Evolutionary conservation across 2,888 invertebrate species (phyloP), one percentile per base, ranked within the genome.

Genomic region (Cantharis nigra): DNA sequence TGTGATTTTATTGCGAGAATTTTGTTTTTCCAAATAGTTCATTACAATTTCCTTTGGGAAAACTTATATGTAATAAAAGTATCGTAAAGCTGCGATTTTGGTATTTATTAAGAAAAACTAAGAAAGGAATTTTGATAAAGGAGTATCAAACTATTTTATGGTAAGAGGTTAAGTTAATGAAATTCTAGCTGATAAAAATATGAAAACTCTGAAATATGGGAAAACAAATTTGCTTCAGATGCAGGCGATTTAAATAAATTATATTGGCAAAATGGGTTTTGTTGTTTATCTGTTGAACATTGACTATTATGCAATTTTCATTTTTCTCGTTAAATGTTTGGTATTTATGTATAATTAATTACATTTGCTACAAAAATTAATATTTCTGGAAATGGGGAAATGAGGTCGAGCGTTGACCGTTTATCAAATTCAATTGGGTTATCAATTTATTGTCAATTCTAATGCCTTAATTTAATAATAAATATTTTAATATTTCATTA

Each of bases 391-490:
- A 73, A 77, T 67, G 70, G 63, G 73, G 70, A 77, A 77, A 74
- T 62, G 63, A 70, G 77, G 77, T 77, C 77, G 77, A 77, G 77
- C 77, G 77, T 73, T 77, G 77, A 77, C 77, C 77, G 77, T 71
- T 78, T 76, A 78, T 78, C 78, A 69, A 16, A 69, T 70, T 73
- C 78, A 76, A 77, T 74, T 78, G 78, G 78, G 78, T 78, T 78
- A 76, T 78, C 78, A 74, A 69, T 74, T 72, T 75, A 76, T 73
- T 73, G 33, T 49, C 63, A 70, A 65, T 72, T 69, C 71, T 63
- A 71, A 69, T 71, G 75, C 75, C 72, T 78, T 71, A 64, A 20
- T 71, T 76, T 77, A 65, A 77, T 77, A 77, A 70, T 69, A 70
- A 20, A 64, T 72, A 28, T 14, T 26, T 20, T 18, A 18, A 64